A percentile compares a stretch with the other conserved stretches of the same genome.
Evolutionary conservation across 2,113 vertebrate species (phyloP).

Genomic region (Apaloderma vittatum): DNA sequence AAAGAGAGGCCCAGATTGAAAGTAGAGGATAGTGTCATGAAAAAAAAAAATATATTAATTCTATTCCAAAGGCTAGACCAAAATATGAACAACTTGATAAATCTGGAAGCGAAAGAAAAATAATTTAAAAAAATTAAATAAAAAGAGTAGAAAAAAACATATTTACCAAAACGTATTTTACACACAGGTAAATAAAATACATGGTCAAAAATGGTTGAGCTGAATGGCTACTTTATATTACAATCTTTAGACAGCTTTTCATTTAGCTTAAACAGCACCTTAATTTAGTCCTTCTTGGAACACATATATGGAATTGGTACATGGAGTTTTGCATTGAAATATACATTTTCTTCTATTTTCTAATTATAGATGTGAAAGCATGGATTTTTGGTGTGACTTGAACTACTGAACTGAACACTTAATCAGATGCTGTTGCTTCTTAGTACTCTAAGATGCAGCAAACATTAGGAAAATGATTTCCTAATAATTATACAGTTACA

Average conservation of each 20-base stretch:
- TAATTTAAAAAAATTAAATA: not conserved
- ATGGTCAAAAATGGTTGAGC: not conserved
- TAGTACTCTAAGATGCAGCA: not conserved
- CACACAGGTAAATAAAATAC: not conserved
- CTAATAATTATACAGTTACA: not conserved
- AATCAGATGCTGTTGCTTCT: not conserved
- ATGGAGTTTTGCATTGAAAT: not conserved
- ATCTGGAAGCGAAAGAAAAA: not conserved
- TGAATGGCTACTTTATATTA: not conserved
- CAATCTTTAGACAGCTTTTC: not conserved
- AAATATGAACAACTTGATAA: not conserved
- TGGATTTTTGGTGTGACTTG: not conserved
- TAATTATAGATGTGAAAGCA: not conserved
- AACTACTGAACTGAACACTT: not conserved
- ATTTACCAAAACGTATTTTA: not conserved
- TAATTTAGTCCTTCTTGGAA: not conserved
- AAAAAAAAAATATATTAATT: not conserved
- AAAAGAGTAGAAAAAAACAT: not conserved
- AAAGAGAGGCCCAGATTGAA: not conserved
- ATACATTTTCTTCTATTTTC: not conserved
- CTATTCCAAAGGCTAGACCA: not conserved
- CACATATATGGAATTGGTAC: not conserved
- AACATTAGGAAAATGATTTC: not conserved
- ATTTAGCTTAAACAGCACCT: not conserved
- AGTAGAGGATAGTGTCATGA: not conserved